These are phyloP conservation scores for Diorhabda sublineata DNA, from an alignment of 1,140 invertebrate genomes.

Conservation along the genomic window DNA sequence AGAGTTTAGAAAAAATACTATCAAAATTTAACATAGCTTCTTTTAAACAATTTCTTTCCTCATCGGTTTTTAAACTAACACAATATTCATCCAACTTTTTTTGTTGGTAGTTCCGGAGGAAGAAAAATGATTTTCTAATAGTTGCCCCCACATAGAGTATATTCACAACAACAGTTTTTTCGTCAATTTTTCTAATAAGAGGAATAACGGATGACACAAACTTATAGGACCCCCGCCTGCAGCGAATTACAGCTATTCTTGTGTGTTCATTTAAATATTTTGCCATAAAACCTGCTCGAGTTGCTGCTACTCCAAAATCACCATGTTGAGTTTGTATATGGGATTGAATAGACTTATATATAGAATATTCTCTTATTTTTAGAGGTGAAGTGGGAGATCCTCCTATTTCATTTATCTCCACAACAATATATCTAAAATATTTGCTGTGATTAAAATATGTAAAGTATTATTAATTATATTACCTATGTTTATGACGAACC, in stretches of 20 bases:
- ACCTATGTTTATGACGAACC: constrained; percentile 69
- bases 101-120: constrained; percentile 63
- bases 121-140: constrained; percentile 70
- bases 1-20: constrained; percentile 20
- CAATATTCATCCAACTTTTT: constrained; percentile 55
- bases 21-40: constrained; percentile 45
- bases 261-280: constrained; percentile 75
- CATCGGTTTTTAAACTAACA: constrained; percentile 51
- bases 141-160: constrained; percentile 73
- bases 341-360: constrained; percentile 56
- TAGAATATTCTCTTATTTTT: constrained; percentile 52
- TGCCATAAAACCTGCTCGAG: constrained; percentile 64
- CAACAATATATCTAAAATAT: constrained; percentile 35
- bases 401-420: constrained; percentile 31
- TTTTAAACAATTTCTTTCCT: constrained; percentile 46
- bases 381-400: constrained; percentile 49
- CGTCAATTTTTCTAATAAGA: constrained; percentile 59
- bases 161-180: constrained; percentile 56
- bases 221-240: constrained; percentile 67
- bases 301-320: constrained; percentile 64
- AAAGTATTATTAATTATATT: constrained; percentile 27
- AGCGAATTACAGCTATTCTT: constrained; percentile 65
- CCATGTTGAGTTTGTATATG: constrained; percentile 68
- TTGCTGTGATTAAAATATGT: constrained; percentile 24
- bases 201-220: constrained; percentile 65